Base-by-base conservation (phyloP, 2,797 vertebrate genomes). In the Hippopotamyrus pictus region DNA sequence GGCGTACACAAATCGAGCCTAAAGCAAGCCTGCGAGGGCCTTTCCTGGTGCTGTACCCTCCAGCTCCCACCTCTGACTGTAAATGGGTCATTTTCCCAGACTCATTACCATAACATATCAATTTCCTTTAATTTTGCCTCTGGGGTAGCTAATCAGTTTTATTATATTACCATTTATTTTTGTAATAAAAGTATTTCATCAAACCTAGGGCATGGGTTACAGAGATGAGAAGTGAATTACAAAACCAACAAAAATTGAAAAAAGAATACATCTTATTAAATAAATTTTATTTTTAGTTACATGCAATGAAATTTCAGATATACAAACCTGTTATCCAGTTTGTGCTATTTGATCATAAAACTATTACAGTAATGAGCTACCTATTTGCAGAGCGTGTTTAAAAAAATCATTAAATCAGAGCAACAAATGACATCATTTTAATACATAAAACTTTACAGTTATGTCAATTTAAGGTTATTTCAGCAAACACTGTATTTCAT, bases 101-200 rank as follows among this genome's bases (percentile, higher is more conserved):
- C 65, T 73, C 29, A 73, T 73, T 73, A 73, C 65, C 65, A 73
- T 73, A 73, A 73, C 65, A 37, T 37, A 73, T 73, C 29, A 73
- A 73, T 73, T 73, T 73, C 37, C 65, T 37, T 33, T 73, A 73
- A 73, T 73, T 73, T 73, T 37, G 65, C 65, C 65, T 73, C 29
- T 37, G 65, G 65, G 65, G 65, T 73, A 17, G 65, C 65, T 73
- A 73, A 73, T 73, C 65, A 73, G 29, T 73, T 73, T 37, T 37
- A 73, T 73, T 37, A 73, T 73, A 73, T 73, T 73, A 73, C 65
- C 65, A 73, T 73, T 73, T 73, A 73, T 73, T 73, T 73, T 73
- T 37, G 4, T 37, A 73, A 37, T 73, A 73, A 17, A 37, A 73
- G 65, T 37, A 73, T 73, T 73, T 73, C 65, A 73, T 73, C 29